These are phyloP conservation scores for Tetragonula clypearis DNA, from an alignment of 1,140 invertebrate genomes.

Conservation along the genomic window DNA sequence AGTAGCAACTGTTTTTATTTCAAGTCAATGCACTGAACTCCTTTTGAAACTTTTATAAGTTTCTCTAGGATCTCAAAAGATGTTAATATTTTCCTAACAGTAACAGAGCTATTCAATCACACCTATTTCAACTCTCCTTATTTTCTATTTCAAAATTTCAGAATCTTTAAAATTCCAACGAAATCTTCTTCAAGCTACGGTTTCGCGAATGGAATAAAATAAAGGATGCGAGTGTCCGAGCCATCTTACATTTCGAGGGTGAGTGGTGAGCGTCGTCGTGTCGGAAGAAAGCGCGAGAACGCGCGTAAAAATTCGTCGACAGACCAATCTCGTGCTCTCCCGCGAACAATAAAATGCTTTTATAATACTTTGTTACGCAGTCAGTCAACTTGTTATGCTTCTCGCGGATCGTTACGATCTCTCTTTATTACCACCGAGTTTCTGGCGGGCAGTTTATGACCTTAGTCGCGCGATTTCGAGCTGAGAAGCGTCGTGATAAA, in stretches of 20 bases:
- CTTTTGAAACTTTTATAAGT: neutral
- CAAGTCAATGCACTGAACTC: too few species aligned
- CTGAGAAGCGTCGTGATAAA: slow-evolving; percentile 25
- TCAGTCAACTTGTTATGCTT: slow-evolving; percentile 61
- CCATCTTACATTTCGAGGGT: neutral
- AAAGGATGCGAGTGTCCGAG: neutral
- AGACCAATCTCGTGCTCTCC: neutral
- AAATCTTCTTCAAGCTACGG: neutral
- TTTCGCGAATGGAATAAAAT: slow-evolving; percentile 14
- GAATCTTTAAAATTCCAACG: neutral
- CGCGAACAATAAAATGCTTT: slow-evolving; percentile 76
- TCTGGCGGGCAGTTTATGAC: slow-evolving; percentile 68
- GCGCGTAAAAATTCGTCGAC: slow-evolving; percentile 32
- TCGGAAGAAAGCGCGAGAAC: slow-evolving; percentile 42
- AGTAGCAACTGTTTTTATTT: neutral
- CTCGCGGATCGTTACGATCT: slow-evolving; percentile 70
- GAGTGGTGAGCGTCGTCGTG: neutral
- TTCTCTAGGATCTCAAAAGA: neutral
- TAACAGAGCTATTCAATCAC: neutral
- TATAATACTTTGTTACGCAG: slow-evolving; percentile 73
- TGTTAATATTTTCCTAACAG: neutral
- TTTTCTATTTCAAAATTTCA: neutral
- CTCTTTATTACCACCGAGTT: slow-evolving; percentile 74
- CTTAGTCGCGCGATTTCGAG: slow-evolving; percentile 11
- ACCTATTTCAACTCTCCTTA: neutral